Base-by-base conservation (phyloP, 2,888 invertebrate genomes). In the Syrphus vitripennis region DNA sequence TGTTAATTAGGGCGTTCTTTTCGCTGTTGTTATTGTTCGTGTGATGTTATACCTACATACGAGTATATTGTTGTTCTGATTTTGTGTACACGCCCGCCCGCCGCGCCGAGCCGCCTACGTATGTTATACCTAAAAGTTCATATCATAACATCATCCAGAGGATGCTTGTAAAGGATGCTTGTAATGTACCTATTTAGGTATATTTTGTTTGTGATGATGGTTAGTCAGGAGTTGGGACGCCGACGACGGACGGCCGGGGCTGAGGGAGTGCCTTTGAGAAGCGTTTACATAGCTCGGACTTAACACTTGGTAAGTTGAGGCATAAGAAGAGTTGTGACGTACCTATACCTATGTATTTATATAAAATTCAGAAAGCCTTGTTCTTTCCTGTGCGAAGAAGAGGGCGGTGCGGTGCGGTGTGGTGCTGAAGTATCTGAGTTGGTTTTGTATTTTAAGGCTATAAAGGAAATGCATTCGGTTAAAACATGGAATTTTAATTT, bases 1-100 rank as follows among this genome's bases (percentile, higher is more conserved):
- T 77, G 77, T 86, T 81, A 81, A 81, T 81, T 86, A 86, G 81
- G 57, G 55, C 81, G 67, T 86, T 69, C 77, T 86, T 86, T 77
- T 77, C 69, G 65, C 76, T 71, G 74, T 63, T 71, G 61, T 29
- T 74, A 16, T 69, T 55, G 63, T 37, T 45, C 10, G 10, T 26
- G 14, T 50, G 24, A 2, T 50, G 24, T 72, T 34, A n/a, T 40
- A 21, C 26, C 1, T 10, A 12, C 12, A 3, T 48, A n/a, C n/a
- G n/a, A n/a, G n/a, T n/a, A n/a, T 24, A 16, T 31, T 48, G 45
- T 48, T 72, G 24, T 34, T 26, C 34, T 83, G 42, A 65, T 83
- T 69, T 78, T 77, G 53, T 75, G 69, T 76, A 55, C 57, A 16
- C 16, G 19, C 12, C 26, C 34, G n/a, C n/a, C n/a, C n/a, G n/a